Percentiles rank a stretch among this genome's conserved stretches.
These are phyloP conservation scores for Chionomys nivalis DNA, from an alignment of 2,113 vertebrate genomes.

Conservation along the genomic window DNA sequence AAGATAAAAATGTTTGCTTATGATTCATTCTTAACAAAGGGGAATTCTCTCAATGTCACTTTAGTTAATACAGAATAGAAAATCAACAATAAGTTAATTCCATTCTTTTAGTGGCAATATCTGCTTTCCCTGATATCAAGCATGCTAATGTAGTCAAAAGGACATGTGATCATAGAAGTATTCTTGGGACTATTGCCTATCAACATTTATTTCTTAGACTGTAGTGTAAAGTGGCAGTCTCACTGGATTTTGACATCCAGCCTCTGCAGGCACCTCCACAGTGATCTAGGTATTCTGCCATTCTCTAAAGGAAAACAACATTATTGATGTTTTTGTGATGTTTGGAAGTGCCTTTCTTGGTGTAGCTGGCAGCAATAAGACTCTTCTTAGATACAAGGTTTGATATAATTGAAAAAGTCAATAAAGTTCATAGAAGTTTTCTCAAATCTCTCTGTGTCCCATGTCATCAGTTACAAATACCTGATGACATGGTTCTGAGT, in stretches of 20 bases:
- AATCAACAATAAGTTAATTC: neutral
- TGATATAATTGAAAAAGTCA: neutral
- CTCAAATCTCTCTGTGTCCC: neutral
- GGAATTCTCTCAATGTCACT: neutral
- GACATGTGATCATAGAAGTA: neutral
- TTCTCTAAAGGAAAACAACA: neutral
- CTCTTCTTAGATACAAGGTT: neutral
- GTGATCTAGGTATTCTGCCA: neutral
- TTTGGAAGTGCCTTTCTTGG: neutral
- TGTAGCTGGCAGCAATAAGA: neutral
- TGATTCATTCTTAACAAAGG: constrained; percentile 43
- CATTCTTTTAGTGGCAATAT: neutral
- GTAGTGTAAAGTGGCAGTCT: neutral
- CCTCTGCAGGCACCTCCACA: neutral
- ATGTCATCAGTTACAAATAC: neutral
- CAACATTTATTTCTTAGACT: constrained; percentile 4
- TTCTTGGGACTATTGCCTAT: neutral
- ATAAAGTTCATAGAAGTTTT: neutral
- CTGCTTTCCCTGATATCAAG: neutral
- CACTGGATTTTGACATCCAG: neutral
- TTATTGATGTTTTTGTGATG: neutral
- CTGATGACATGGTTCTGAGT: neutral
- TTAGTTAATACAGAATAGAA: neutral
- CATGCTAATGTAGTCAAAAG: neutral
- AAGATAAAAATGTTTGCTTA: neutral